Conservation (phyloP, 1,140 invertebrate species). For the Manduca sexta region DNA sequence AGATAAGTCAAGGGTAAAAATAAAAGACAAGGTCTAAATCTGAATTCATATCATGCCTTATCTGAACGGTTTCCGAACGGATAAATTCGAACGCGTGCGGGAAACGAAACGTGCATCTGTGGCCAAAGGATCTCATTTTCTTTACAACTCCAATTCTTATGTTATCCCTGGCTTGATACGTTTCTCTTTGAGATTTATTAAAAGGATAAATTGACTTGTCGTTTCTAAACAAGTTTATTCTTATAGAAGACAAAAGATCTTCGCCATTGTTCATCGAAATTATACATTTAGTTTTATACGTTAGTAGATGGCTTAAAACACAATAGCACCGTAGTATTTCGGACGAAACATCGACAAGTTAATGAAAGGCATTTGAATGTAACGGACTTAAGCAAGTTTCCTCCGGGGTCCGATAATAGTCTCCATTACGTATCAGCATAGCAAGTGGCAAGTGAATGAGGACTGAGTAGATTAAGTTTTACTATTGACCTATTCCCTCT, state of each 20-base stretch:
- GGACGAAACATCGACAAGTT: conserved; percentile 52
- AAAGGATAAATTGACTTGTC: conserved; percentile 10
- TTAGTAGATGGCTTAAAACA: conserved; percentile 33
- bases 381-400: conserved; percentile 58
- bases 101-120: conserved; percentile 21
- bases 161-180: conserved; percentile 12
- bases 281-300: neutral
- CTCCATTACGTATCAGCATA: conserved; percentile 41
- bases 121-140: conserved; percentile 24
- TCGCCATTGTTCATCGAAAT: neutral
- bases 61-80: conserved; percentile 25
- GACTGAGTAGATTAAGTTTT: no score
- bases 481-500: neutral
- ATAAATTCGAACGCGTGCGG: conserved; percentile 21
- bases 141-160: conserved; percentile 19
- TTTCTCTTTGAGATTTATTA: conserved; percentile 16
- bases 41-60: conserved; percentile 29
- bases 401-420: conserved; percentile 44
- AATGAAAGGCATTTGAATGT: conserved; percentile 70
- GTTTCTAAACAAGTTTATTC: conserved; percentile 1
- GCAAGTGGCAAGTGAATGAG: no score
- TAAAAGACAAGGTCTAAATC: conserved; percentile 20
- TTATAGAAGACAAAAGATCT: neutral
- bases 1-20: conserved; percentile 7
- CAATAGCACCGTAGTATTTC: conserved; percentile 40